Percentiles rank a stretch among this genome's conserved stretches.
Evolutionary conservation across 64 coral and sea anemone genomes (phyloP).

Genomic region (Porites lutea): DNA sequence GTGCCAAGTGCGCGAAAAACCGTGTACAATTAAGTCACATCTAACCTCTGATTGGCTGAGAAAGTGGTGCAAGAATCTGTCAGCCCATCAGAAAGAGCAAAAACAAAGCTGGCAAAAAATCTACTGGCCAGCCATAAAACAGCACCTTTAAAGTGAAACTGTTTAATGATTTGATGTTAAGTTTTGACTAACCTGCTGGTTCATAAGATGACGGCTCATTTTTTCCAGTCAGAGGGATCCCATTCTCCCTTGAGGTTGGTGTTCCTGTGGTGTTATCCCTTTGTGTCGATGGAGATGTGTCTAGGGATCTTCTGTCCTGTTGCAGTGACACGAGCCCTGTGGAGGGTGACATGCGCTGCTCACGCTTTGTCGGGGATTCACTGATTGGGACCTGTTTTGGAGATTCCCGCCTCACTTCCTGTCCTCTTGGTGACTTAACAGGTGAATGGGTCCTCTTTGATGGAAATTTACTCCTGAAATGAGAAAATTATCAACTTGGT

Average conservation of each 20-base stretch:
- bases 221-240: neutral
- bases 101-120: too few species aligned
- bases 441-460: conserved; percentile 28
- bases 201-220: neutral
- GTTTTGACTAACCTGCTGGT: neutral
- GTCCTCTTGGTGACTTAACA: neutral
- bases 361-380: conserved; percentile 46
- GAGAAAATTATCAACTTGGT: neutral
- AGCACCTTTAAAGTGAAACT: too few species aligned
- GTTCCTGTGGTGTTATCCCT: neutral
- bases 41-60: too few species aligned
- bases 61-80: too few species aligned
- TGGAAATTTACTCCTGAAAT: conserved; percentile 83
- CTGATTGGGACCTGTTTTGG: conserved; percentile 71
- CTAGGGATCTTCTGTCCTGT: neutral
- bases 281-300: neutral
- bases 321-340: neutral
- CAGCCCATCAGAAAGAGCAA: too few species aligned
- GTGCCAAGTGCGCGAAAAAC: too few species aligned
- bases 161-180: too few species aligned
- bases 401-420: conserved; percentile 30
- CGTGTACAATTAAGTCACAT: too few species aligned
- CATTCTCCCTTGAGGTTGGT: conserved; percentile 5
- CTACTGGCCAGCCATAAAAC: too few species aligned
- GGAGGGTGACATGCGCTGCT: conserved; percentile 62